phyloP scores from a whole-genome alignment of 2,888 invertebrate genomes.

The Ophioninae sp. region DNA sequence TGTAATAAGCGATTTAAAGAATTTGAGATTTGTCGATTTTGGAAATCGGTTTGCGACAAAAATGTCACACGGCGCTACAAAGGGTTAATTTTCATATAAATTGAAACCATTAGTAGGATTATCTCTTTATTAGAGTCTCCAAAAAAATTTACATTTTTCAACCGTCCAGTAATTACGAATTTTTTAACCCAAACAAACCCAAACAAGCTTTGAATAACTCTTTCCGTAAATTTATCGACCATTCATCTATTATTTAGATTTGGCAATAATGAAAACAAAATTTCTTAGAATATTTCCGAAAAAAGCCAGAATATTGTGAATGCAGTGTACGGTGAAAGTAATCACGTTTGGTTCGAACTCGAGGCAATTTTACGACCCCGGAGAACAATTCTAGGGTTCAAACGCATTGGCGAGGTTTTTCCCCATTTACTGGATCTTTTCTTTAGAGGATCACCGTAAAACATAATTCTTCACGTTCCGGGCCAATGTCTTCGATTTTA shows the following conservation, averaged over 20 bases:
- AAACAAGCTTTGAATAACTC: no score
- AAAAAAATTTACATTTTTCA: no score
- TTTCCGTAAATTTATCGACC: background rate
- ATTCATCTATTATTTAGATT: background rate
- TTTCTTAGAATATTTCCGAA: background rate
- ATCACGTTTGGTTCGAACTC: background rate
- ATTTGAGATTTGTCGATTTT: no score
- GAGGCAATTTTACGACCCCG: conserved; percentile 6
- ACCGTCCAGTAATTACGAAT: no score
- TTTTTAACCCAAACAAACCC: no score
- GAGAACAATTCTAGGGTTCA: background rate
- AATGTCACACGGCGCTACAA: no score
- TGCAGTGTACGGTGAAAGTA: background rate
- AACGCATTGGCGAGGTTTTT: background rate
- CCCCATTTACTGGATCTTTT: conserved; percentile 10
- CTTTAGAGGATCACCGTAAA: conserved; percentile 14
- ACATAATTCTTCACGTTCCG: background rate
- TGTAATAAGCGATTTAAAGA: no score
- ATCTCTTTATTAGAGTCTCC: no score
- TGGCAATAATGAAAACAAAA: background rate
- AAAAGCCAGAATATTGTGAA: background rate
- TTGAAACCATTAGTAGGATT: no score
- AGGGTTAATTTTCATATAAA: no score
- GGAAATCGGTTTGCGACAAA: no score
- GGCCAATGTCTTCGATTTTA: conserved; percentile 1